phyloP scores from a whole-genome alignment of 2,888 invertebrate genomes.

The Brachyptera putata region DNA sequence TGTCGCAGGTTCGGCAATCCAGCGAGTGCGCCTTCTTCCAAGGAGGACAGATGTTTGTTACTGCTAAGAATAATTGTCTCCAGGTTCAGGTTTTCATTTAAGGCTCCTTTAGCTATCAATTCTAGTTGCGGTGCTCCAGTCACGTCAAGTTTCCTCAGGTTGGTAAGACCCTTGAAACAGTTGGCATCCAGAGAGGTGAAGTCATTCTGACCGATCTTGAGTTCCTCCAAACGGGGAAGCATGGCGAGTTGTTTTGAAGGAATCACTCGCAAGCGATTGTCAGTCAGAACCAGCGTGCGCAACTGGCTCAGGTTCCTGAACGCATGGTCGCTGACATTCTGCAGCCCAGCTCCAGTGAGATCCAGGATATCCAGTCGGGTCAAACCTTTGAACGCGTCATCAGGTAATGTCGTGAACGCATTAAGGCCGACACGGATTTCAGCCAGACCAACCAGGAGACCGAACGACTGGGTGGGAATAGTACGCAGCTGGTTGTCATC shows the following conservation, averaged over 20 bases:
- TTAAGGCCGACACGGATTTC: constrained; percentile 82
- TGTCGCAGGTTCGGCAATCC: constrained; percentile 76
- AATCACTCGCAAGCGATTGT: constrained; percentile 68
- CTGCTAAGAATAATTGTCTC: constrained; percentile 71
- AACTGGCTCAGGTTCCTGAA: constrained; percentile 59
- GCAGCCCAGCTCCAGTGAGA: constrained; percentile 73
- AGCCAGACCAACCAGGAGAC: constrained; percentile 70
- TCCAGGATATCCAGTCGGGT: constrained; percentile 71
- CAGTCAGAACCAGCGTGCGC: constrained; percentile 71
- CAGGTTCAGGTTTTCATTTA: constrained; percentile 74
- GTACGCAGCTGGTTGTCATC: constrained; percentile 78
- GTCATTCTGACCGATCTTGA: constrained; percentile 79
- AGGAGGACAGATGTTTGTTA: constrained; percentile 66
- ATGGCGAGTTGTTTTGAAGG: constrained; percentile 71
- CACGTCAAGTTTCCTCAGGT: constrained; percentile 70
- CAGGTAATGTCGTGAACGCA: constrained; percentile 69
- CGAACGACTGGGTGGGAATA: constrained; percentile 70
- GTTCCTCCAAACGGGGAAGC: constrained; percentile 69
- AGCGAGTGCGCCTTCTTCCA: constrained; percentile 72
- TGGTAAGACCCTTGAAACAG: constrained; percentile 70
- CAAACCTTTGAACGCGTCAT: constrained; percentile 73
- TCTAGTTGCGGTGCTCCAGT: constrained; percentile 71
- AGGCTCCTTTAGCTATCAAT: constrained; percentile 70
- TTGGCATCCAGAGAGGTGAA: constrained; percentile 65
- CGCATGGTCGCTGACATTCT: constrained; percentile 71